Conservation (phyloP, 2,888 invertebrate genomes). For the Disparrhopalites patrizii region DNA sequence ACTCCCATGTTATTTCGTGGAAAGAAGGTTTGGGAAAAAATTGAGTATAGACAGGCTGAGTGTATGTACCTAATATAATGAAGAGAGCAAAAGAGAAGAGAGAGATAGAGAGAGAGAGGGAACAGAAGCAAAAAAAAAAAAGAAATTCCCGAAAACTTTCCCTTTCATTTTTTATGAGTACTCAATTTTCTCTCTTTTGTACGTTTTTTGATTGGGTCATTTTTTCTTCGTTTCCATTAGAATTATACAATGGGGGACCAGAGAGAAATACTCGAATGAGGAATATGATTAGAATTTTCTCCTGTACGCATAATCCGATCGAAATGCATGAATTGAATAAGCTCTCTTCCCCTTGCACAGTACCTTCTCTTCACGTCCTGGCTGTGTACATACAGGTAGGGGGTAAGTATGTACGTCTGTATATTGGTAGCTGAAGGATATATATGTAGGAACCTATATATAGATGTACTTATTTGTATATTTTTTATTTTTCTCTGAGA, state of each 20-base stretch:
- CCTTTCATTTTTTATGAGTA: constrained; percentile 47
- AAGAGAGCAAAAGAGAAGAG: background rate
- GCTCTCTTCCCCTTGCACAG: constrained; percentile 10
- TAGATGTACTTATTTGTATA: too few relatives aligned
- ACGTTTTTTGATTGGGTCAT: constrained; percentile 49
- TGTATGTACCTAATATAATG: too few relatives aligned
- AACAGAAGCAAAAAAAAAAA: constrained; percentile 22
- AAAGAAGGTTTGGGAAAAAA: too few relatives aligned
- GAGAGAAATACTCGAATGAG: constrained; percentile 33
- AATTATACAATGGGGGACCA: constrained; percentile 43
- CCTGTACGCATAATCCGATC: constrained; percentile 36
- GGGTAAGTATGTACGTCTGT: too few relatives aligned
- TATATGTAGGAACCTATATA: too few relatives aligned
- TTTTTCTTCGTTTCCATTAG: constrained; percentile 48
- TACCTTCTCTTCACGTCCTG: too few relatives aligned
- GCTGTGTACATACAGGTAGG: too few relatives aligned
- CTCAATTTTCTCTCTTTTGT: constrained; percentile 47
- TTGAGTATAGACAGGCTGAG: too few relatives aligned
- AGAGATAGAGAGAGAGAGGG: constrained; percentile 13
- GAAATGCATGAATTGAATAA: constrained; percentile 28
- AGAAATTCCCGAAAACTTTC: constrained; percentile 40
- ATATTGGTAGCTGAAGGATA: too few relatives aligned
- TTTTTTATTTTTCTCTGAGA: too few relatives aligned
- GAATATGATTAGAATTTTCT: constrained; percentile 39
- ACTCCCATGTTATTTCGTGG: background rate